Conservation (phyloP, 2,797 vertebrate species). For the Myripristis murdjan region DNA sequence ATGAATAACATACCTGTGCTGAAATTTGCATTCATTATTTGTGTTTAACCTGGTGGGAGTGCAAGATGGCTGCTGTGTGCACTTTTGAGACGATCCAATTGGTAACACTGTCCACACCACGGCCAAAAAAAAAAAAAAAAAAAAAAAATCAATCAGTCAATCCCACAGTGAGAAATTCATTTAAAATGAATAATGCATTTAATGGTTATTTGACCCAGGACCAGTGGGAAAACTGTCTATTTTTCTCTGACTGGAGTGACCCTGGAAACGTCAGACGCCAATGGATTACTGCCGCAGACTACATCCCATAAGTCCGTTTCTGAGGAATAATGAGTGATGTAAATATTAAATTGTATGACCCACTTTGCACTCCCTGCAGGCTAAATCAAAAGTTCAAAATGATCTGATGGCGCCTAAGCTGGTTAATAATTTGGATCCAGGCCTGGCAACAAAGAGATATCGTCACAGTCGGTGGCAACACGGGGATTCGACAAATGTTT, state of each 20-base stretch:
- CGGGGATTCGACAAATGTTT: no score
- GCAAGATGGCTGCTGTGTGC: slow-evolving; percentile 42
- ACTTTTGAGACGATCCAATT: slow-evolving; percentile 46
- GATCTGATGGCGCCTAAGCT: slow-evolving; percentile 2
- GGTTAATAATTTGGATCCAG: not conserved
- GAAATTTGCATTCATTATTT: slow-evolving; percentile 18
- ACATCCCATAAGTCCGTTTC: not conserved
- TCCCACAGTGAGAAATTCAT: slow-evolving; percentile 56
- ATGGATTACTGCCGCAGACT: slow-evolving; percentile 22
- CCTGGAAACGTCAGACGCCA: slow-evolving; percentile 8
- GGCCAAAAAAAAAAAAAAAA: no score
- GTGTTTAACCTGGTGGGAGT: slow-evolving; percentile 13
- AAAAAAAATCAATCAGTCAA: slow-evolving; percentile 66
- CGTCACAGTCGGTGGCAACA: slow-evolving; percentile 9
- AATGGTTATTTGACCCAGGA: slow-evolving; percentile 29
- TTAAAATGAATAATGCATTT: slow-evolving; percentile 48
- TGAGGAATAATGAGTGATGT: not conserved
- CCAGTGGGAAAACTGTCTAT: slow-evolving; percentile 2
- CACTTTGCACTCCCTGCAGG: not conserved
- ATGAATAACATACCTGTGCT: slow-evolving; percentile 19
- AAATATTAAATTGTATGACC: not conserved
- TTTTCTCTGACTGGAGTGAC: slow-evolving; percentile 26
- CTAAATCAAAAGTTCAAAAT: slow-evolving; percentile 23
- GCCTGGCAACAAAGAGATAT: not conserved
- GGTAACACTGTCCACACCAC: slow-evolving; percentile 35